Percentiles rank a stretch among this genome's conserved stretches.
phyloP scores from a whole-genome alignment of 2,888 invertebrate genomes.

The Campoplex capitator region DNA sequence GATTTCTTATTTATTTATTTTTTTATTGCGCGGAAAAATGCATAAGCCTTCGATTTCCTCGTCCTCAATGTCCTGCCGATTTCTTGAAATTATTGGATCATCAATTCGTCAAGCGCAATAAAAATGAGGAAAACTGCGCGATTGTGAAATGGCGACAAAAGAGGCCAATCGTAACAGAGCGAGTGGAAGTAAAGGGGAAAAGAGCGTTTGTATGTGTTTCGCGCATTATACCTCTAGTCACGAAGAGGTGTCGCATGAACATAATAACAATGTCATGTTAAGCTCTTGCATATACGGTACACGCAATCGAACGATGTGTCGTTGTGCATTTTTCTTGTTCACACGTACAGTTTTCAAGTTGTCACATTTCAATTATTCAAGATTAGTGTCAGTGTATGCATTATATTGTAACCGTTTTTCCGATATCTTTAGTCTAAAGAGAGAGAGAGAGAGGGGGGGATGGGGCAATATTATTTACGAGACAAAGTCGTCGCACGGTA shows the following conservation, averaged over 20 bases:
- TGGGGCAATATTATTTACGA: constrained; percentile 22
- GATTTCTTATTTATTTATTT: neutral
- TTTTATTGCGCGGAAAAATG: neutral
- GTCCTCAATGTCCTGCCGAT: neutral
- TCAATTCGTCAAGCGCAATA: neutral
- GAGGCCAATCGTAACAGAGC: constrained; percentile 10
- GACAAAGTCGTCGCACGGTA: neutral
- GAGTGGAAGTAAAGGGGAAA: neutral
- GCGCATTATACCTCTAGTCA: constrained; percentile 41
- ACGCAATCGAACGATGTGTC: constrained; percentile 41
- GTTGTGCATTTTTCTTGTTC: constrained; percentile 45
- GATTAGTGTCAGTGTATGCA: constrained; percentile 33
- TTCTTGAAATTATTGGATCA: neutral
- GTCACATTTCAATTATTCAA: constrained; percentile 37
- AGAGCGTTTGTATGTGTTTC: constrained; percentile 31
- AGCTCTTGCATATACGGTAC: constrained; percentile 19
- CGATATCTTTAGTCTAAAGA: neutral
- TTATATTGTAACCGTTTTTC: constrained; percentile 18
- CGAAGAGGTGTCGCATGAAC: constrained; percentile 41
- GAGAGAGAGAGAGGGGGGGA: too few species aligned
- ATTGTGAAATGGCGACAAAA: neutral
- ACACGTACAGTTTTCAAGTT: constrained; percentile 32
- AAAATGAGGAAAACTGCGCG: neutral
- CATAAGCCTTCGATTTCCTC: neutral
- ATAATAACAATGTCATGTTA: constrained; percentile 46